Evolutionary conservation across 2,797 vertebrate species (phyloP).

Genomic region (Neosalanx taihuensis): DNA sequence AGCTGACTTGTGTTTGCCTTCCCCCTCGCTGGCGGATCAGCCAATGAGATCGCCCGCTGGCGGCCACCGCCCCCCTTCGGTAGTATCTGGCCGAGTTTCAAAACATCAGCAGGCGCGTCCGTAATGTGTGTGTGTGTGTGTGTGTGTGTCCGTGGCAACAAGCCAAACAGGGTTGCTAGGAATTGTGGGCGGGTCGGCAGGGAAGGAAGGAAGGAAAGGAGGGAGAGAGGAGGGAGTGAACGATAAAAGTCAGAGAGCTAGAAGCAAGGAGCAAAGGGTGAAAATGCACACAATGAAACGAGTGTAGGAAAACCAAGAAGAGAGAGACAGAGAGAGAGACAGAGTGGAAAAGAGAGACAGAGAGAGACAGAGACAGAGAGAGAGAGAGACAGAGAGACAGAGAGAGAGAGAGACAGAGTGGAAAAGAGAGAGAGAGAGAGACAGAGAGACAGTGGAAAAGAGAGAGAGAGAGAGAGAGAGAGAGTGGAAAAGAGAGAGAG

Average conservation of each 20-base stretch:
- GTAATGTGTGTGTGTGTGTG: constrained; percentile 27
- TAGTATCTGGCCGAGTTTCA: constrained; percentile 66
- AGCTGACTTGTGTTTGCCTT: constrained; percentile 72
- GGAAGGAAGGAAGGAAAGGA: constrained; percentile 12
- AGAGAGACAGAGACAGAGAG: no score
- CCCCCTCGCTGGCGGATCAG: constrained; percentile 13
- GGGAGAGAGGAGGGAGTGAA: constrained; percentile 6
- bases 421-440: no score
- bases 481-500: no score
- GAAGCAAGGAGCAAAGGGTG: not conserved
- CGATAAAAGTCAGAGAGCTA: not conserved
- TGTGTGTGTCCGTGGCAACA: constrained; percentile 51
- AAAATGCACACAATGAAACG: no score
- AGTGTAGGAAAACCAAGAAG: no score
- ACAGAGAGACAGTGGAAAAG: no score
- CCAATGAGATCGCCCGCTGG: constrained; percentile 56
- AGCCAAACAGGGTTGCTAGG: constrained; percentile 48
- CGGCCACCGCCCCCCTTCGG: constrained; percentile 59
- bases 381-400: no score
- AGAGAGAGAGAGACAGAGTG: no score
- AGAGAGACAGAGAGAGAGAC: not conserved
- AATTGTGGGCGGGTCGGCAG: constrained; percentile 39
- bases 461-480: no score
- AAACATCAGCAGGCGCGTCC: constrained; percentile 62
- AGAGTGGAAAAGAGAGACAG: no score